Conservation (phyloP, 2,888 invertebrate species). For the Thumatha senex region DNA sequence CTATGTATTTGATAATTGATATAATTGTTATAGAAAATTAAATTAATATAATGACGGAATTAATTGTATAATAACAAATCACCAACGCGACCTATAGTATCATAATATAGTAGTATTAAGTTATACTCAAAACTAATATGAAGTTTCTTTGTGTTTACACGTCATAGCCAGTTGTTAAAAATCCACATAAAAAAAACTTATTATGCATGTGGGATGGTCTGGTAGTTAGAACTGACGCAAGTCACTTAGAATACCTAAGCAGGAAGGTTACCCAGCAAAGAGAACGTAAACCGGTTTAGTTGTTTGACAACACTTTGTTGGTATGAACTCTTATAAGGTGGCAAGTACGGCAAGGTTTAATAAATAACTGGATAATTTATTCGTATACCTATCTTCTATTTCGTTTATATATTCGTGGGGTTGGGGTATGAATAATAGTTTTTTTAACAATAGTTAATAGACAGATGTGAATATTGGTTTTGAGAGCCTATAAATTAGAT, state of each 20-base stretch:
- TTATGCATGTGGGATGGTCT: constrained; percentile 6
- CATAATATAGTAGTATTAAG: too few relatives aligned
- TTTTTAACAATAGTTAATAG: too few relatives aligned
- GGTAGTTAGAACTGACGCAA: constrained; percentile 6
- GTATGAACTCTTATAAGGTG: constrained; percentile 8
- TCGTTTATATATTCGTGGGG: too few relatives aligned
- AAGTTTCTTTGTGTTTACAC: neutral
- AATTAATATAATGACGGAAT: too few relatives aligned
- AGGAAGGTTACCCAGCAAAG: constrained; percentile 32
- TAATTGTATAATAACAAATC: too few relatives aligned
- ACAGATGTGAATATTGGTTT: too few relatives aligned
- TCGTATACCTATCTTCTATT: neutral
- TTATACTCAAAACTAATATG: too few relatives aligned
- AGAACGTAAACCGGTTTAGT: constrained; percentile 35
- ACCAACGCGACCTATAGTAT: too few relatives aligned
- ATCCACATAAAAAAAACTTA: constrained; percentile 11
- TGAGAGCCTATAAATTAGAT: too few relatives aligned
- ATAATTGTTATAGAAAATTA: too few relatives aligned
- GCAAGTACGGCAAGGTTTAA: constrained; percentile 22
- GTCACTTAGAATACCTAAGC: constrained; percentile 11
- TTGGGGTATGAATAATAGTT: too few relatives aligned
- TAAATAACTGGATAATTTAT: neutral
- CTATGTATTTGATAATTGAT: too few relatives aligned
- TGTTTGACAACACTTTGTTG: constrained; percentile 18
- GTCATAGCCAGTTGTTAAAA: neutral